Evolutionary conservation across 2,797 vertebrate species (phyloP).

Genomic region (Rhynchotus rufescens): DNA sequence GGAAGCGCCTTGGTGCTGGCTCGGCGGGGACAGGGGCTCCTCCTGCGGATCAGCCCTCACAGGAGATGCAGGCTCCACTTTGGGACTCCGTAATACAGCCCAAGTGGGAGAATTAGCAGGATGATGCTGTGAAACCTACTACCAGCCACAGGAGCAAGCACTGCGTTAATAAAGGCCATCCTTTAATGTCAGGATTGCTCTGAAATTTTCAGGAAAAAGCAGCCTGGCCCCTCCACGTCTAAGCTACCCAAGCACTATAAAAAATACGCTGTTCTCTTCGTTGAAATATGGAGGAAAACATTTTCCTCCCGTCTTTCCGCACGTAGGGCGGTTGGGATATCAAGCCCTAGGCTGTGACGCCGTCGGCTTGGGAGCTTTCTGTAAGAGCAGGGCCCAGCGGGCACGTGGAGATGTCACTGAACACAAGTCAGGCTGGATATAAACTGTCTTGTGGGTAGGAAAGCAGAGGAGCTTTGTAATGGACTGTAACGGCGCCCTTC

Average conservation of each 20-base stretch:
- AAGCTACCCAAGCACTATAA: accelerated
- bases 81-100: not conserved
- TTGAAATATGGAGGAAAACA: not conserved
- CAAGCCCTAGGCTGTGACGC: not conserved
- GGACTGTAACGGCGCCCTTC: not conserved
- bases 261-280: not conserved
- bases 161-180: not conserved
- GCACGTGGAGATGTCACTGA: not conserved
- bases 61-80: not conserved
- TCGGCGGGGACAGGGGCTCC: no score
- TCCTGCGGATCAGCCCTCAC: no score
- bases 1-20: no score
- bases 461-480: not conserved
- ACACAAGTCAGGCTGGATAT: not conserved
- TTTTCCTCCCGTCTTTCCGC: not conserved
- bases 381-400: not conserved
- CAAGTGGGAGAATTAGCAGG: not conserved
- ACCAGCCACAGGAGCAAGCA: not conserved
- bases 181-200: not conserved
- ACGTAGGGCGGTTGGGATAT: not conserved
- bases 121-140: not conserved
- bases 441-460: not conserved
- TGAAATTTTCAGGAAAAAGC: not conserved
- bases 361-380: not conserved
- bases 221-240: not conserved